These are phyloP conservation scores for Aurelia coerulea DNA, from an alignment of 30 jellyfish, hydroid and myxozoan genomes.

Conservation along the genomic window DNA sequence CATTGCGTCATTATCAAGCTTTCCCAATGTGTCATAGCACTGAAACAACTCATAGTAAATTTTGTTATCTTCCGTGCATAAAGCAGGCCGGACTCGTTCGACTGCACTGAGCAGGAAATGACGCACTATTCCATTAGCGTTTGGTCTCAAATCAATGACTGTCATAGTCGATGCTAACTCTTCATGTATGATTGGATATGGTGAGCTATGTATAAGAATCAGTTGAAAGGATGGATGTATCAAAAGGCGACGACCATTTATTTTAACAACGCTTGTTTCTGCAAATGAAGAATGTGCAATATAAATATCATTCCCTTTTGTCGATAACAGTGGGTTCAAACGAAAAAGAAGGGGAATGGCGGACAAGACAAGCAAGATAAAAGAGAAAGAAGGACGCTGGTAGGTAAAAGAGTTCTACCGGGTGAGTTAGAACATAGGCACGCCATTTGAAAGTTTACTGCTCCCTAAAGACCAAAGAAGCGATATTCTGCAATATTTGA, in stretches of 20 bases:
- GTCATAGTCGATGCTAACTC: conserved; percentile 61
- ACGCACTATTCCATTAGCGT: conserved; percentile 54
- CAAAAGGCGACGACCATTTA: conserved; percentile 79
- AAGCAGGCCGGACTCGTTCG: conserved; percentile 50
- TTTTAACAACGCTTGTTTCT: conserved; percentile 65
- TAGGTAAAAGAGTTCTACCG: too few species aligned
- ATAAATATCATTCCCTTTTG: not conserved
- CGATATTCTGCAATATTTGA: too few species aligned
- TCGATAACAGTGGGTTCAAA: not conserved
- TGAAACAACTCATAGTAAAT: conserved; percentile 43
- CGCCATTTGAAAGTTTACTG: too few species aligned
- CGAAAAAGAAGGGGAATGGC: not conserved
- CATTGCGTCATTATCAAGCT: conserved; percentile 49
- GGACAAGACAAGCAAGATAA: too few species aligned
- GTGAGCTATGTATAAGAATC: conserved; percentile 41
- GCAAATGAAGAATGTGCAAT: not conserved
- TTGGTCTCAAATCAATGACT: conserved; percentile 68
- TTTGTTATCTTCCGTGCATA: conserved; percentile 26
- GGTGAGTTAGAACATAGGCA: too few species aligned
- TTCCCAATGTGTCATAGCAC: conserved; percentile 37
- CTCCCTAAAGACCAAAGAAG: too few species aligned
- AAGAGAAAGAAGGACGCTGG: too few species aligned
- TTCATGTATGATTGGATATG: conserved; percentile 28
- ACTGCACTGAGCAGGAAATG: conserved; percentile 46
- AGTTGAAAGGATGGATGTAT: conserved; percentile 70